A percentile compares a stretch with the other conserved stretches of the same genome.
phyloP scores from a whole-genome alignment of 2,797 vertebrate species.

The Sibirionetta formosa region DNA sequence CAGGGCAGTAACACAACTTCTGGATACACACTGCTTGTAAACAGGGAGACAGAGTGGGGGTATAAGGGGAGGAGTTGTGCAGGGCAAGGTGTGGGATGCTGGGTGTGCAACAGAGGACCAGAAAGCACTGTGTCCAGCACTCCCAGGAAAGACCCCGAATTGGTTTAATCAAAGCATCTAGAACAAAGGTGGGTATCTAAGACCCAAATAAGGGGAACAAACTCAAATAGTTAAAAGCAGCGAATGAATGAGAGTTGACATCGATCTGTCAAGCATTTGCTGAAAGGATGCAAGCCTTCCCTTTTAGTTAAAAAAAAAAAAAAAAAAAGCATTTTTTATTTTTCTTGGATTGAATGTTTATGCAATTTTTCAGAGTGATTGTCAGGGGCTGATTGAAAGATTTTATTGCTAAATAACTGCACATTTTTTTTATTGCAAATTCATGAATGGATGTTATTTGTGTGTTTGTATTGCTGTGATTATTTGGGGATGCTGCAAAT shows the following conservation, averaged over 20 bases:
- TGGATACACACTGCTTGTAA: neutral
- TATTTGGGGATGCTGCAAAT: neutral
- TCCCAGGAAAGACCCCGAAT: neutral
- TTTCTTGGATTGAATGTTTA: neutral
- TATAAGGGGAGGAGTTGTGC: neutral
- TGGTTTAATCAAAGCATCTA: neutral
- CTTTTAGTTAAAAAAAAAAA: slow-evolving; percentile 9
- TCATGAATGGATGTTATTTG: neutral
- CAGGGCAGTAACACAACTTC: neutral
- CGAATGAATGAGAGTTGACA: neutral
- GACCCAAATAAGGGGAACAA: neutral
- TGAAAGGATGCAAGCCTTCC: neutral
- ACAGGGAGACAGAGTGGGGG: neutral
- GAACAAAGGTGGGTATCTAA: neutral
- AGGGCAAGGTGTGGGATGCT: neutral
- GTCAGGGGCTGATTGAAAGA: slow-evolving; percentile 14
- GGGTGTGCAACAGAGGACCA: neutral
- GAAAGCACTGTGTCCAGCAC: neutral
- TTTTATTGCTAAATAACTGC: neutral
- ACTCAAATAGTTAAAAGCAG: neutral
- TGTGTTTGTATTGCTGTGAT: neutral
- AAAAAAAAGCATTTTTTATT: neutral
- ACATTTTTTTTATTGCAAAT: slow-evolving; percentile 52
- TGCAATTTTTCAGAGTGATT: neutral
- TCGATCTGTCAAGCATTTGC: neutral